Evolutionary conservation across 64 coral and sea anemone genomes (phyloP), one percentile per base, ranked within the genome.

Genomic region (Porites lutea): DNA sequence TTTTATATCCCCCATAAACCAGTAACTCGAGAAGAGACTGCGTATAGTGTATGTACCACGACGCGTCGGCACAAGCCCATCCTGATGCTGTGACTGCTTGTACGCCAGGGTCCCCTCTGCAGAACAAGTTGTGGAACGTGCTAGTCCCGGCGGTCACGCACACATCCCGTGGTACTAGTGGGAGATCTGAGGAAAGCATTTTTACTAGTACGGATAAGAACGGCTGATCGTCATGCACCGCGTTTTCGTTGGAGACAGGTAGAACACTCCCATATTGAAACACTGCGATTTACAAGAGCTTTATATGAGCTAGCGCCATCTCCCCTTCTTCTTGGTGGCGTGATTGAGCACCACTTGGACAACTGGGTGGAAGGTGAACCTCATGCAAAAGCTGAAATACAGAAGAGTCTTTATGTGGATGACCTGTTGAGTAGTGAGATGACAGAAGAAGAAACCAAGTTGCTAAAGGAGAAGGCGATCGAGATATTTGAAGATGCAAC

Each of bases 261-360:
- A 21, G 81, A 84, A 84, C 81, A 63, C 20, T 84, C 81, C 46
- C 14, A 64, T 4, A 52, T 65, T 65, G 59, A 84, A 13, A 84
- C 58, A 84, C 20, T 84, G 48, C 13, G 58, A 65, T 84, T 84
- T 69, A 37, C 59, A 52, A 84, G 81, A 51, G 81, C 59, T 43
- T 43, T 84, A 69, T 65, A 65, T 84, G 81, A 59, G 8, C 81
- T 84, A 44, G 59, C 81, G 10, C 81, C 81, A 84, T 84, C 27
- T 65, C 81, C 60, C 45, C 65, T 65, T 37, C 48, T 84, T 63
- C 59, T 84, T 3, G 22, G 81, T 6, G 54, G 79, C 13, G 13
- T 82, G 15, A 82, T 82, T 13, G 53, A 60, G 59, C 27, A 37
- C 27, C 27, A 37, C 27, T 37, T 37, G 27, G 27, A 37, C 27